Base-by-base conservation (phyloP, 2,888 invertebrate species). In the Xylophagus ater region DNA sequence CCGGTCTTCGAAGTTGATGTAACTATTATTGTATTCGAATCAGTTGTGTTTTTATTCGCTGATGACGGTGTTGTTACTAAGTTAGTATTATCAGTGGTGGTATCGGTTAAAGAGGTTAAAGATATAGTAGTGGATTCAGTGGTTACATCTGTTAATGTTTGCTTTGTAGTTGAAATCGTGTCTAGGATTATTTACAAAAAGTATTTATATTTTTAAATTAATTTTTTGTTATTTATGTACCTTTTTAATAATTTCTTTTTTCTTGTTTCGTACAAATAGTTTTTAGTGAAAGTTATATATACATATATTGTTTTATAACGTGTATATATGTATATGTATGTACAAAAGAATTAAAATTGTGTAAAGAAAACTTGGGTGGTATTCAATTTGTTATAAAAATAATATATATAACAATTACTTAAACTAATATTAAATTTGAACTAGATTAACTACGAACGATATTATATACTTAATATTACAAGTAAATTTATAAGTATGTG, bases 71-170 rank as follows among this genome's bases (percentile, higher is more conserved):
- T 46, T 43, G 48, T 44, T 41, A 41, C 40, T 47, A 43, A 46
- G 48, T 49, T 50, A 50, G 50, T 51, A 45, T 17, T 14, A 35
- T 40, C 39, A 42, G 37, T 46, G 37, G 44, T 48, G 41, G 44
- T 40, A 42, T 48, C 47, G 46, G 42, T 44, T 42, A 45, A 33
- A 37, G 41, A 37, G 33, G 44, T 46, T 41, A 44, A 37, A 53
- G 54, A 52, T 52, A 55, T 56, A 51, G 49, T 48, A 46, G 43
- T 45, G 39, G 54, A 53, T 51, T 59, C 51, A 48, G 55, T 58
- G 50, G 57, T 62, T 57, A 59, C 57, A 56, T 60, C 62, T 56
- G 60, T 64, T 60, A 59, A 53, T 58, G 53, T 53, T 53, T 61
- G 62, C 62, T 59, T 62, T 41, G 54, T 56, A 43, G 51, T 50